These are phyloP conservation scores for Lutjanus campechanus DNA, from an alignment of 2,797 vertebrate species.

Conservation along the genomic window DNA sequence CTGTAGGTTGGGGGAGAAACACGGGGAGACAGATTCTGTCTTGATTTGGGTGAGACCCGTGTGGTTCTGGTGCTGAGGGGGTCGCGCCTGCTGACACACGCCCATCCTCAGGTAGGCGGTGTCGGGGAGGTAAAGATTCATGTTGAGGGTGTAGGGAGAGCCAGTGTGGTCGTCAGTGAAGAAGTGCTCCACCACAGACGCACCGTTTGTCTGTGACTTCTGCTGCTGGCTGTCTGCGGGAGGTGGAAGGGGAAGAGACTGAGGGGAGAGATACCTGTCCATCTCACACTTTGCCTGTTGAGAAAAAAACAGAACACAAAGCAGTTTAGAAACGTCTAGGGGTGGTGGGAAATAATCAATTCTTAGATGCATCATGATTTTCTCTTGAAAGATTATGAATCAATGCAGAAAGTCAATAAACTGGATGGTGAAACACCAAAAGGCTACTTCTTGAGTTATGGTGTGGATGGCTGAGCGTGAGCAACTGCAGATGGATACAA, in stretches of 20 bases:
- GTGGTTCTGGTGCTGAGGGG: slow-evolving; percentile 72
- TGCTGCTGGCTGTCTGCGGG: slow-evolving; percentile 87
- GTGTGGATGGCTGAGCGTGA: too few relatives aligned
- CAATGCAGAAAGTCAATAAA: too few relatives aligned
- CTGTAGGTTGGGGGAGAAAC: slow-evolving; percentile 87
- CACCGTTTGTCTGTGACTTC: slow-evolving; percentile 91
- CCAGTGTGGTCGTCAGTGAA: slow-evolving; percentile 89
- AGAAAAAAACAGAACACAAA: slow-evolving; percentile 9
- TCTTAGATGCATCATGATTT: too few relatives aligned
- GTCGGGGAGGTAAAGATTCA: slow-evolving; percentile 97
- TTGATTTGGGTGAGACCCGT: slow-evolving; percentile 88
- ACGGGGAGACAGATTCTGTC: slow-evolving; percentile 86
- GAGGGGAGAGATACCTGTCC: slow-evolving; percentile 95
- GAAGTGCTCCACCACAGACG: slow-evolving; percentile 92
- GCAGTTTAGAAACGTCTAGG: slow-evolving; percentile 19
- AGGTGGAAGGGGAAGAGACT: slow-evolving; percentile 71
- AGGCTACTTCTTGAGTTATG: too few relatives aligned
- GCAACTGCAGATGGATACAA: too few relatives aligned
- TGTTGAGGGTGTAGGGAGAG: slow-evolving; percentile 97
- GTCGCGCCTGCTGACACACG: slow-evolving; percentile 88
- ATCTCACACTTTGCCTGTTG: slow-evolving; percentile 94
- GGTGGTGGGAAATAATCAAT: too few relatives aligned
- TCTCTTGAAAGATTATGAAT: too few relatives aligned
- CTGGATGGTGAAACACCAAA: too few relatives aligned
- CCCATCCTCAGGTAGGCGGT: slow-evolving; percentile 94